Percentiles rank a stretch among this genome's conserved stretches.
Evolutionary conservation across 1,140 invertebrate species (phyloP).

Genomic region (Hesperophylax magnus): DNA sequence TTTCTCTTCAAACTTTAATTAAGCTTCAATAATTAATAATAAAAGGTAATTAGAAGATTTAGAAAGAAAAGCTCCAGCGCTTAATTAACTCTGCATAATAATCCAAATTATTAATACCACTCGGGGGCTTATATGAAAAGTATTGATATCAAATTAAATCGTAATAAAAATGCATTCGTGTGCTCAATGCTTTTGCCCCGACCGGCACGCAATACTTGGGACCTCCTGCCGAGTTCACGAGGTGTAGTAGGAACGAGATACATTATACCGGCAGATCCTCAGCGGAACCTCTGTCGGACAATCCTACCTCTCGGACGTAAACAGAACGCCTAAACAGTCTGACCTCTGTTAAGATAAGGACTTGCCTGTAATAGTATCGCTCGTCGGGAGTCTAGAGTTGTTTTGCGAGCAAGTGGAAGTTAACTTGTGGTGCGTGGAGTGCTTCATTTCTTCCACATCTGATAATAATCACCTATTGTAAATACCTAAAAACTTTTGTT

Average conservation of each 20-base stretch:
- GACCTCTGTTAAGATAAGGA: background rate
- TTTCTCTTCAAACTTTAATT: too few species aligned
- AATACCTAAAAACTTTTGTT: too few species aligned
- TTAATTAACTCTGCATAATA: too few species aligned
- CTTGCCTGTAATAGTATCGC: background rate
- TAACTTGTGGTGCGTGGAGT: too few species aligned
- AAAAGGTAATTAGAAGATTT: too few species aligned
- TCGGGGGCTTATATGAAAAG: conserved; percentile 27
- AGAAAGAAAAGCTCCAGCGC: too few species aligned
- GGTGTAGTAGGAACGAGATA: background rate
- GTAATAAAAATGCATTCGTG: conserved; percentile 41
- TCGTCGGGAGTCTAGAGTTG: background rate
- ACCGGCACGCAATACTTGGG: background rate
- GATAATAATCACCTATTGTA: too few species aligned
- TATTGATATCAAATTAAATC: conserved; percentile 42
- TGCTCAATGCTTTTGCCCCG: conserved; percentile 6
- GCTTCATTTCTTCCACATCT: too few species aligned
- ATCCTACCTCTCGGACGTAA: background rate
- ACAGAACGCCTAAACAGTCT: conserved; percentile 13
- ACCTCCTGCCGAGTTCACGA: conserved; percentile 30
- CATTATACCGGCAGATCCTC: background rate
- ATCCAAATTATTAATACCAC: conserved; percentile 12
- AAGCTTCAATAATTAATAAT: too few species aligned
- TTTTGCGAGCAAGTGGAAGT: too few species aligned
- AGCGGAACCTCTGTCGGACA: background rate